Evolutionary conservation across 2,797 vertebrate genomes (phyloP).

Genomic region (Parambassis ranga): DNA sequence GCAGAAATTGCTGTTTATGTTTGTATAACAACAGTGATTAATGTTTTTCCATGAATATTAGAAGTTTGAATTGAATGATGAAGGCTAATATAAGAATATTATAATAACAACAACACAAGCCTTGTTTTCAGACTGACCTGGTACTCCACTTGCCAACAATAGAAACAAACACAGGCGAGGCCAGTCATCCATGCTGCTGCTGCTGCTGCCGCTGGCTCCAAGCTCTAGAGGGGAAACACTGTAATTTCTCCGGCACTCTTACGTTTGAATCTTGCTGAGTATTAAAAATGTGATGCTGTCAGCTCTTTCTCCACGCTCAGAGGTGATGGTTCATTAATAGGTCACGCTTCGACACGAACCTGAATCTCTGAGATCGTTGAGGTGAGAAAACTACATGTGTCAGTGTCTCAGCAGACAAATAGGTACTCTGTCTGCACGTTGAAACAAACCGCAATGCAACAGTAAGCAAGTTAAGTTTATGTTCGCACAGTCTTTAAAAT

Average conservation of each 20-base stretch:
- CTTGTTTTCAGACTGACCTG: conserved; percentile 48
- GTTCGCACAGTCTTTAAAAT: too few relatives aligned
- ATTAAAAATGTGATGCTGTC: conserved; percentile 33
- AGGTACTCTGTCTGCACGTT: background rate
- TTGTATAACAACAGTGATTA: too few relatives aligned
- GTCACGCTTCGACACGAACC: conserved; percentile 51
- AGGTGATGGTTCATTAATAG: conserved; percentile 59
- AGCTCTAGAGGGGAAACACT: conserved; percentile 17
- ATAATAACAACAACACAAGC: background rate
- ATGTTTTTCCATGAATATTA: background rate
- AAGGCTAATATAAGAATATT: too few relatives aligned
- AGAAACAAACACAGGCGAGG: conserved; percentile 36
- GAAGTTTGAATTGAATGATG: background rate
- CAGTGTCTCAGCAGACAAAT: conserved; percentile 29
- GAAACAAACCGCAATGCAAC: conserved; percentile 42
- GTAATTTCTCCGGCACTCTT: background rate
- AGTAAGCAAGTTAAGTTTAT: background rate
- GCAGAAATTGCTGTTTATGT: too few relatives aligned
- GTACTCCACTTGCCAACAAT: conserved; percentile 3
- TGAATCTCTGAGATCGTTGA: conserved; percentile 15
- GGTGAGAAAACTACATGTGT: conserved; percentile 26
- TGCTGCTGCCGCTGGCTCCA: background rate
- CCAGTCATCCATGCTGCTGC: conserved; percentile 24
- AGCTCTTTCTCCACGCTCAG: conserved; percentile 35
- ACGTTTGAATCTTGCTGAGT: background rate